Evolutionary conservation across 2,113 vertebrate species (phyloP), one percentile per base, ranked within the genome.

Genomic region (Plecotus auritus): DNA sequence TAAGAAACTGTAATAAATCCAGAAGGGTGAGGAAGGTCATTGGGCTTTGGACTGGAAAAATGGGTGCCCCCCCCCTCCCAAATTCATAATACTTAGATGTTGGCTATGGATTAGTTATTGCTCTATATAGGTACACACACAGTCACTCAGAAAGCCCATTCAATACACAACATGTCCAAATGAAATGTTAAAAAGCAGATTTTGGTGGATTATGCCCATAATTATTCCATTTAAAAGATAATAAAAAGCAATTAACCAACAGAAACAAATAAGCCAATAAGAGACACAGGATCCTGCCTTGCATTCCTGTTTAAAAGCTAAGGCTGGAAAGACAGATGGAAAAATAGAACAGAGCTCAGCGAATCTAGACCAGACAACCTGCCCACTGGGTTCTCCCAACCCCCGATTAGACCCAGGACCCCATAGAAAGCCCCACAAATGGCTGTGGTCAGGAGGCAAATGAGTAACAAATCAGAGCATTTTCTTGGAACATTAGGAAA

Each of bases 341-440:
- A 1, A 30, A 32, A 8, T 8, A 56, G 7, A 51, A 2, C 16
- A 4, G 32, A 28, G 12, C 23, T 45, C 17, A 1, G 26, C 47
- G 18, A 4, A 35, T 4, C 40, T 35, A 14, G 35, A 14, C 13
- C 54, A 23, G 45, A 11, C 14, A 30, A n/a, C 22, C 5, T 7
- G 4, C 35, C 85, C 18, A 9, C 0, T 1, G 23, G 5, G 20
- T 13, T 22, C 70, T 23, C 18, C 2, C 45, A 2, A 1, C 30
- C 74, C 14, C 74, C 0, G 0, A 9, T 26, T 8, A 2, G n/a
- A 10, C 12, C 1, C 35, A 45, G 11, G 0, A 5, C 14, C 2
- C 69, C 40, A 14, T 2, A 9, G 64, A 40, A 17, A 90, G 40
- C n/a, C n/a, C 1, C 0, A 9, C 30, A 1, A 45, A 17, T 2